Base-by-base conservation (phyloP, 2,888 invertebrate species). In the Drosophila merina region DNA sequence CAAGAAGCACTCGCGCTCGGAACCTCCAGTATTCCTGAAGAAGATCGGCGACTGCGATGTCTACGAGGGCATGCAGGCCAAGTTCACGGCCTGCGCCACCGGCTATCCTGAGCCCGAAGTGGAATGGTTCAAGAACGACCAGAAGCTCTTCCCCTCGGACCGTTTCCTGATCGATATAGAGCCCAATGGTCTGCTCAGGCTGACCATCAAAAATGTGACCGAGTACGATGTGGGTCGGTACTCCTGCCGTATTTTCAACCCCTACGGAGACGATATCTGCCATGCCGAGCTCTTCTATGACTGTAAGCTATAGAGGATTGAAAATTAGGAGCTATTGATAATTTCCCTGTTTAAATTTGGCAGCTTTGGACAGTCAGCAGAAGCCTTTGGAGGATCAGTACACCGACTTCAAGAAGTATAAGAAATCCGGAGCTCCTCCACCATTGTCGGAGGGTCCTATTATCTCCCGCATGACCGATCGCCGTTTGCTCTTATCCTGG, bases 11-110 rank as follows among this genome's bases (percentile, higher is more conserved):
- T 94, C 95, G 82, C 95, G 95, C 83, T 94, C 95, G 42, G 97
- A 98, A 90, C 94, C 97, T 0, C 97, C 98, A 4, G 94, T 95
- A 49, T 98, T 98, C 93, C 92, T 98, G 84, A 98, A 98, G 93
- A 95, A 95, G 88, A 96, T 97, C 83, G 97, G 97, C 0, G 97
- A 97, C 90, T 95, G 95, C 42, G 97, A 97, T 91, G 94, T 97
- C 57, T 95, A 95, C 91, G 95, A 95, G 86, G 96, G 97, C 36
- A 96, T 97, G 95, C 95, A 96, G 45, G 97, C 96, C 57, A 97
- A 97, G 92, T 97, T 98, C 91, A 98, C 97, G n/a, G 97, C 97
- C 58, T 97, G 97, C 90, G 95, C 96, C 50, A 95, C 96, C 49
- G 98, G 98, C 63, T 93, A 94, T 62, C 98, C 98, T 0, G 97